Evolutionary conservation across 2,797 vertebrate genomes (phyloP).

Genomic region (Brachyalestes nurse): DNA sequence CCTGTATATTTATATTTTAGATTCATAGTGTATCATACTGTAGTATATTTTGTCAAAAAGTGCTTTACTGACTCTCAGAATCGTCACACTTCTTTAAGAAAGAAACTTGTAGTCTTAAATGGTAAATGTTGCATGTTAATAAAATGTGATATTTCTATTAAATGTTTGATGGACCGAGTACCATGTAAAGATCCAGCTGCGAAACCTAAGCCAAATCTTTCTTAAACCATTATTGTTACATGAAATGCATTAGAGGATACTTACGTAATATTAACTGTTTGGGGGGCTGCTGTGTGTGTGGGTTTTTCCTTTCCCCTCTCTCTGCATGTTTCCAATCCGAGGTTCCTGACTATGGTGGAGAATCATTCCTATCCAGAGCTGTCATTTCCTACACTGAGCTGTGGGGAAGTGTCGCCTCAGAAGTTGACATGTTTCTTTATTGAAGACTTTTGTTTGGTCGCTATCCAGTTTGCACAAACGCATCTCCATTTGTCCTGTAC

Average conservation of each 20-base stretch:
- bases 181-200: too few species aligned
- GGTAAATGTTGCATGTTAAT: too few species aligned
- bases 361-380: slow-evolving; percentile 69
- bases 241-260: background rate
- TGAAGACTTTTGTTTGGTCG: slow-evolving; percentile 59
- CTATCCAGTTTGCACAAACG: slow-evolving; percentile 66
- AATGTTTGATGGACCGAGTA: too few species aligned
- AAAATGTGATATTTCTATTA: too few species aligned
- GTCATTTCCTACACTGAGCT: slow-evolving; percentile 67
- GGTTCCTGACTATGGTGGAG: slow-evolving; percentile 73
- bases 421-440: slow-evolving; percentile 61
- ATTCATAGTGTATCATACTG: too few species aligned
- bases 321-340: slow-evolving; percentile 83
- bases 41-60: too few species aligned
- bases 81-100: too few species aligned
- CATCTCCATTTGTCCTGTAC: slow-evolving; percentile 23
- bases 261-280: background rate
- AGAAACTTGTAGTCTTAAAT: too few species aligned
- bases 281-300: slow-evolving; percentile 8
- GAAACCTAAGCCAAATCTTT: background rate
- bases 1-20: too few species aligned
- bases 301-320: slow-evolving; percentile 30
- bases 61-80: too few species aligned
- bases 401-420: slow-evolving; percentile 69
- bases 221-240: background rate